phyloP scores from a whole-genome alignment of 2,113 vertebrate species.

The Phasianus colchicus region DNA sequence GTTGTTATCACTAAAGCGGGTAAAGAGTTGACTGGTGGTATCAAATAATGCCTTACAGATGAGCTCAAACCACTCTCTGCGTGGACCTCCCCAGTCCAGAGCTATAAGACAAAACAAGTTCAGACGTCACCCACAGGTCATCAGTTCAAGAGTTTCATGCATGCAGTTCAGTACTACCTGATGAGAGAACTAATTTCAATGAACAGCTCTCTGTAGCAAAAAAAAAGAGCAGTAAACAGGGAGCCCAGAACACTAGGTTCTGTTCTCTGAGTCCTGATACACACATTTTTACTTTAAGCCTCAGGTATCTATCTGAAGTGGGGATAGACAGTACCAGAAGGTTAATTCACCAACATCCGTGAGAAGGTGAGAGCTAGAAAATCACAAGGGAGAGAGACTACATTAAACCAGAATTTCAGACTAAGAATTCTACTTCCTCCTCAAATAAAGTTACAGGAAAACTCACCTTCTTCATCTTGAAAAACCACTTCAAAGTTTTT shows the following conservation, averaged over 20 bases:
- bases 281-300: background rate
- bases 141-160: background rate
- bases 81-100: constrained; percentile 97
- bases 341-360: background rate
- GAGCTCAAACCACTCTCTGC: constrained; percentile 97
- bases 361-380: background rate
- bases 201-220: background rate
- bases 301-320: background rate
- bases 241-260: background rate
- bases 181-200: rapidly evolving
- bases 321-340: background rate
- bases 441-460: background rate
- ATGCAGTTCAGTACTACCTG: background rate
- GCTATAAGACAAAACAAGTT: constrained; percentile 79
- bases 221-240: background rate
- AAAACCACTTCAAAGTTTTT: constrained; percentile 99
- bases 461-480: constrained; percentile 97
- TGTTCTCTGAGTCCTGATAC: background rate
- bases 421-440: background rate
- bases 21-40: constrained; percentile 93
- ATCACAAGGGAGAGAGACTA: background rate
- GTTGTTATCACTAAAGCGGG: constrained; percentile 95
- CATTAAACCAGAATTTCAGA: background rate
- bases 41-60: constrained; percentile 96
- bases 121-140: background rate